Base-by-base conservation (phyloP, 2,888 invertebrate species). In the Mythimna albipuncta region DNA sequence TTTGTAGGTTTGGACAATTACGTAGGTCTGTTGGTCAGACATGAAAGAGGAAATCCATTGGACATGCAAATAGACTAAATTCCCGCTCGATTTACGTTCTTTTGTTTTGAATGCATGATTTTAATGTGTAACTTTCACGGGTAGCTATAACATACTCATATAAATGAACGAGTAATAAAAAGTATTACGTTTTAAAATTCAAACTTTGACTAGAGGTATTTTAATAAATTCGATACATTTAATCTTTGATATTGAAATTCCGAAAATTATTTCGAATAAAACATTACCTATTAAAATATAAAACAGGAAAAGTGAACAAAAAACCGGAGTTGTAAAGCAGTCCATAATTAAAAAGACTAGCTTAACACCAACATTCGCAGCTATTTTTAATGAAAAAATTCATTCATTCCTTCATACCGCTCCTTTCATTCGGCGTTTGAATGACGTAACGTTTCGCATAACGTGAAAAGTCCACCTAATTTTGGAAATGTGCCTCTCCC, bases 1-100 rank as follows among this genome's bases (percentile, higher is more conserved):
- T 78, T 86, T 85, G 84, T 73, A 64, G 67, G 75, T 82, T 84
- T 79, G 66, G 70, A 81, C 79, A 85, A 85, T 79, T 85, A 78
- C 75, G 75, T 70, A 64, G 64, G 67, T 75, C 78, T 72, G 82
- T 78, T 67, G 75, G 72, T 59, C 61, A 72, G 68, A 74, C 83
- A 74, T 77, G 68, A 77, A 84, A 75, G 69, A 69, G 59, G 65
- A 75, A 76, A 82, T 69, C 72, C 61, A 76, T 82, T 75, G 66
- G 72, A 79, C 68, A 73, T 70, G 82, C 67, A 82, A 72, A 83
- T 85, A 71, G 65, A 69, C 64, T 50, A 62, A 74, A 83, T 70
- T 72, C 71, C 35, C 35, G 57, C 32, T 70, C 61, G 58, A 54
- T 59, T 70, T 35, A 62, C 55, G n/a, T 52, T 68, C 67, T 73